Base-by-base conservation (phyloP, 2,113 vertebrate genomes). In the Mustela lutreola region DNA sequence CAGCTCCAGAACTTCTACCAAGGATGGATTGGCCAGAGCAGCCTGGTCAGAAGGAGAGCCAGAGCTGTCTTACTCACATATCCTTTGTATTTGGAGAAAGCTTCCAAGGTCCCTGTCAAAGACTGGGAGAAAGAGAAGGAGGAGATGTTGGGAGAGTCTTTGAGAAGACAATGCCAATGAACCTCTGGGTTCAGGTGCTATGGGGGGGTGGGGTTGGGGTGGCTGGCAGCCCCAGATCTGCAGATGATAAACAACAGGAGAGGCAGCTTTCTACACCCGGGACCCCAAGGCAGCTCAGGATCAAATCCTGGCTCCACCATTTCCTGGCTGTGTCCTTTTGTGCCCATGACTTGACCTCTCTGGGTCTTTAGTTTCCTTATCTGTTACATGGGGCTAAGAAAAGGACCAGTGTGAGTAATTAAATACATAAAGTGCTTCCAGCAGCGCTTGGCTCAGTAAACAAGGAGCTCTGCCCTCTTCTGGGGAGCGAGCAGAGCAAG, bases 11-110 rank as follows among this genome's bases (percentile, higher is more conserved):
- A 78, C 60, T 53, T 70, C 65, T 78, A 5, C 75, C 50, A 42
- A 62, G 33, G 19, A 79, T 90, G 88, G 89, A 58, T 39, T 19
- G 42, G 50, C 90, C 36, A 93, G 86, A 93, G 42, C 91, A 92
- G 31, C 58, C 78, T 91, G 45, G 36, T 42, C 63, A 62, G 50
- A 92, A 73, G 79, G 48, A 50, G 53, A 67, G 4, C 90, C 86
- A 56, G 50, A 85, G 28, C 11, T 73, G n/a, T 50, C 67, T 76
- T 53, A 39, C 26, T 63, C 62, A n/a, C 2, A n/a, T 96, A 94
- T 56, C 91, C 97, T 96, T 95, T 94, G 4, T 76, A 33, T 48
- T 70, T 36, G 60, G 45, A 92, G 67, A 82, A 89, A 78, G 22
- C 39, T 63, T 81, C 60, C 24, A 11, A 36, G 16, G 11, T 6